These are phyloP conservation scores for Chelonus formosanus DNA, from an alignment of 2,888 invertebrate genomes.

Conservation along the genomic window DNA sequence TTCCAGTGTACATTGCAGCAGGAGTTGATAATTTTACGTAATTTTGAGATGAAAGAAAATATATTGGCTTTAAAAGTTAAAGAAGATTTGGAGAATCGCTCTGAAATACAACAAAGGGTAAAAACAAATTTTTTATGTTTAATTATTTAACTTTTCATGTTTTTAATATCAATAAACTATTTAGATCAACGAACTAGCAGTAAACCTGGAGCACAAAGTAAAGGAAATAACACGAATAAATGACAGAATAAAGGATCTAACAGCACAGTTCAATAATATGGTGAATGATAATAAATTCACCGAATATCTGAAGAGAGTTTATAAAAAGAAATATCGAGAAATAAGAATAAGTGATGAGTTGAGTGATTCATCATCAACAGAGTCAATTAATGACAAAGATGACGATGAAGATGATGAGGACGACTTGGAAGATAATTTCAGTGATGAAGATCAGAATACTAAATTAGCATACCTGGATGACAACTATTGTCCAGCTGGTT, in stretches of 20 bases:
- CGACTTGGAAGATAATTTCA: background rate
- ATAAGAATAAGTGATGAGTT: slow-evolving; percentile 69
- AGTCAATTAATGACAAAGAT: slow-evolving; percentile 1
- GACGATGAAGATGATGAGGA: slow-evolving; percentile 58
- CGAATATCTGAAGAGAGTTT: slow-evolving; percentile 82
- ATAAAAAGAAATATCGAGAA: slow-evolving; percentile 82
- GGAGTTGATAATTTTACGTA: slow-evolving; percentile 78
- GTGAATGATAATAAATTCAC: slow-evolving; percentile 79
- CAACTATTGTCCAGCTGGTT: slow-evolving; percentile 78
- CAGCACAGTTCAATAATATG: slow-evolving; percentile 69
- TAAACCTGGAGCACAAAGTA: slow-evolving; percentile 67
- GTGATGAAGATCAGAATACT: slow-evolving; percentile 46
- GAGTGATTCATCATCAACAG: background rate
- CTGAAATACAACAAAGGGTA: too few species aligned
- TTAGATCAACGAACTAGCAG: slow-evolving; percentile 45
- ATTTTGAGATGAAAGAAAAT: slow-evolving; percentile 78
- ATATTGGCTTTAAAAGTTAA: slow-evolving; percentile 71
- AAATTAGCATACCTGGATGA: slow-evolving; percentile 67
- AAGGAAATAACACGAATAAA: slow-evolving; percentile 64
- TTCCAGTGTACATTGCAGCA: slow-evolving; percentile 76
- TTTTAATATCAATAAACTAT: background rate
- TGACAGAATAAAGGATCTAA: slow-evolving; percentile 66
- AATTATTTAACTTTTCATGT: too few species aligned
- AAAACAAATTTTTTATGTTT: too few species aligned
- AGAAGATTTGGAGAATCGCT: slow-evolving; percentile 36